Evolutionary conservation across 2,888 invertebrate genomes (phyloP).

Genomic region (Metallyticus violacea): DNA sequence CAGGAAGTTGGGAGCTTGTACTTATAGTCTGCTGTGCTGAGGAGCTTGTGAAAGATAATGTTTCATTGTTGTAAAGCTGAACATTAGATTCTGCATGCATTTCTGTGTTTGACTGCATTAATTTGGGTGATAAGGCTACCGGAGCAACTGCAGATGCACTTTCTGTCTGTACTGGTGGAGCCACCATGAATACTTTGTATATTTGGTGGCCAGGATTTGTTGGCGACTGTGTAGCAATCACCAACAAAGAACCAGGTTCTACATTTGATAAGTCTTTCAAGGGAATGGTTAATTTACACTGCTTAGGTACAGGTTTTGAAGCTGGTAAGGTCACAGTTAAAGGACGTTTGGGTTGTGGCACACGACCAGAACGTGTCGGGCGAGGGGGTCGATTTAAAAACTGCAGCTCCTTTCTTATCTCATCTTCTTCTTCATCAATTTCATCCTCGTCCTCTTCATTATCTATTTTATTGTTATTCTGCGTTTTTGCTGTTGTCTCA

Average conservation of each 20-base stretch:
- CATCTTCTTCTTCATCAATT: neutral
- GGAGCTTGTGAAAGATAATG: neutral
- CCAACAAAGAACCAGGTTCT: constrained; percentile 29
- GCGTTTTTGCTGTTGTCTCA: too few species aligned
- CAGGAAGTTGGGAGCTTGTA: neutral
- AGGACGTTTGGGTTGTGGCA: neutral
- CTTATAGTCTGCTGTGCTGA: too few species aligned
- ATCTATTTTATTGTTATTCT: neutral
- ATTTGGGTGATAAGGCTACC: neutral
- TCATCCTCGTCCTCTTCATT: neutral
- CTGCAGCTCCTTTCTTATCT: neutral
- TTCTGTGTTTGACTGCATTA: neutral
- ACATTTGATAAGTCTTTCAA: constrained; percentile 18
- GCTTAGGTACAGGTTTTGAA: neutral
- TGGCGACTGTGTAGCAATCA: constrained; percentile 25
- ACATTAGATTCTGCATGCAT: neutral
- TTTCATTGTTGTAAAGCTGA: neutral
- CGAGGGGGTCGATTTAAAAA: neutral
- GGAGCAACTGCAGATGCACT: neutral
- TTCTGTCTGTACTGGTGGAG: neutral
- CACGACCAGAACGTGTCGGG: constrained; percentile 13
- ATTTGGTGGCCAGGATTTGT: constrained; percentile 16
- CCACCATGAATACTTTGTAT: constrained; percentile 33
- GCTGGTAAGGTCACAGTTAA: neutral
- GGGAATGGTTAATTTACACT: neutral